Evolutionary conservation across 2,797 vertebrate genomes (phyloP).

Genomic region (Anguilla obscura): DNA sequence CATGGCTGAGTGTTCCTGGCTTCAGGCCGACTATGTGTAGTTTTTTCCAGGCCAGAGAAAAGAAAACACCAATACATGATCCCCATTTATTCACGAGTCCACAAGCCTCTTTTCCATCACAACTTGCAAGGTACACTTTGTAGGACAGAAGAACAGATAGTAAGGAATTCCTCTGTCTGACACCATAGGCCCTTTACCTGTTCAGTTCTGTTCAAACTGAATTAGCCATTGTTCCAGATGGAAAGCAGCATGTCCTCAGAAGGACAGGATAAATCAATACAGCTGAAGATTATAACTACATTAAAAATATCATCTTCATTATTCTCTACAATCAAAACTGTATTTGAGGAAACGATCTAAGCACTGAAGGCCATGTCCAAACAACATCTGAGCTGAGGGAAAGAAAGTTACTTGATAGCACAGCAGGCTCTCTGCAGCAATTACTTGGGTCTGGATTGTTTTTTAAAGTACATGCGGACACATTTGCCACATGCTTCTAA

Average conservation of each 20-base stretch:
- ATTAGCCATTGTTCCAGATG: background rate
- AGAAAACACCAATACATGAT: slow-evolving; percentile 4
- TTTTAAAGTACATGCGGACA: slow-evolving; percentile 9
- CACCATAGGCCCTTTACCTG: background rate
- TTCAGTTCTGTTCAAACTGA: background rate
- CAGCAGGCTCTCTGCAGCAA: background rate
- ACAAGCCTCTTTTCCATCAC: background rate
- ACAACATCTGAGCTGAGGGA: background rate
- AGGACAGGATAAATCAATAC: background rate
- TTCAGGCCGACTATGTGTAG: background rate
- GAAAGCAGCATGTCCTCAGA: background rate
- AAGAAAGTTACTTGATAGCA: background rate
- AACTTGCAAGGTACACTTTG: background rate
- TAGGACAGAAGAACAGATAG: background rate
- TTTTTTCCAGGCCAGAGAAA: slow-evolving; percentile 24
- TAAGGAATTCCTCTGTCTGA: background rate
- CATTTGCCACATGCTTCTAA: slow-evolving; percentile 13
- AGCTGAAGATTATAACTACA: background rate
- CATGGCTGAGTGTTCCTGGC: background rate
- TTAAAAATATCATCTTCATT: background rate
- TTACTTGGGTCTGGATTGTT: background rate
- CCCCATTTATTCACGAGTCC: background rate
- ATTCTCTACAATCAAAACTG: background rate
- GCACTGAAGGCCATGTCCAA: background rate
- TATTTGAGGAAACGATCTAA: background rate